Percentiles rank a stretch among this genome's conserved stretches.
Evolutionary conservation across 2,888 invertebrate genomes (phyloP).

Genomic region (Drosophila sordidapex): DNA sequence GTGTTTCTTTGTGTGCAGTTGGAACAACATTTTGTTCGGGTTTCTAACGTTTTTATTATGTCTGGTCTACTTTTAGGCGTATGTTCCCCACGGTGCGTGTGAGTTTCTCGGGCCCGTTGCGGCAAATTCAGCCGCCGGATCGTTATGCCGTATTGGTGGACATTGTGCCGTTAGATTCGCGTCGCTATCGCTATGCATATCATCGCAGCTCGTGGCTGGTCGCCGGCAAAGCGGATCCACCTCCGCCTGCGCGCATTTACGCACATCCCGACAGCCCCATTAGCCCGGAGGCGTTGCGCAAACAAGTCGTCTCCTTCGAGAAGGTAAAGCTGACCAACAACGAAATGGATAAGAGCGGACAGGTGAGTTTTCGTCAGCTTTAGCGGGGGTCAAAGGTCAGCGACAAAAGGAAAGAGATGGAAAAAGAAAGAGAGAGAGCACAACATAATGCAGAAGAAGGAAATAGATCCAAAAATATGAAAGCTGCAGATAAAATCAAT

Average conservation of each 20-base stretch:
- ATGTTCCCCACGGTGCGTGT: constrained; percentile 99
- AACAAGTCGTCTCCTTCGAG: constrained; percentile 99
- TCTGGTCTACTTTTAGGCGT: constrained; percentile 88
- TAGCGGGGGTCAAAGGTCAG: constrained; percentile 22
- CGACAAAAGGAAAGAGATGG: neutral
- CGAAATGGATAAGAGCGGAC: constrained; percentile 98
- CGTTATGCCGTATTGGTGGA: constrained; percentile 97
- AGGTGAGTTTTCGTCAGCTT: constrained; percentile 86
- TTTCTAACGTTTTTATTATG: neutral
- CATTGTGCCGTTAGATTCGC: constrained; percentile 98
- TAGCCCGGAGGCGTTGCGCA: constrained; percentile 96
- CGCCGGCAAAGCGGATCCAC: constrained; percentile 99
- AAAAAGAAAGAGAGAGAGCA: no score
- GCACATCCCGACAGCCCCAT: constrained; percentile 98
- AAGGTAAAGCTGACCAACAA: constrained; percentile 99
- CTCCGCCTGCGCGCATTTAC: constrained; percentile 96
- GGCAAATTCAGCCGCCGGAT: constrained; percentile 90
- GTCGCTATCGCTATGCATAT: constrained; percentile 98
- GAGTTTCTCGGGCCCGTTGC: constrained; percentile 91
- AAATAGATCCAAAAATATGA: neutral
- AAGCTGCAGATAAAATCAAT: rapidly evolving
- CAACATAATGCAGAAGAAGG: neutral
- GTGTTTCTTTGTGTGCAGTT: constrained; percentile 17
- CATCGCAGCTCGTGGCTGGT: constrained; percentile 99
- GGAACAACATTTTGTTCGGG: constrained; percentile 5